A percentile compares a stretch with the other conserved stretches of the same genome.
Evolutionary conservation across 2,113 vertebrate genomes (phyloP).

Genomic region (Beaufortia kweichowensis): DNA sequence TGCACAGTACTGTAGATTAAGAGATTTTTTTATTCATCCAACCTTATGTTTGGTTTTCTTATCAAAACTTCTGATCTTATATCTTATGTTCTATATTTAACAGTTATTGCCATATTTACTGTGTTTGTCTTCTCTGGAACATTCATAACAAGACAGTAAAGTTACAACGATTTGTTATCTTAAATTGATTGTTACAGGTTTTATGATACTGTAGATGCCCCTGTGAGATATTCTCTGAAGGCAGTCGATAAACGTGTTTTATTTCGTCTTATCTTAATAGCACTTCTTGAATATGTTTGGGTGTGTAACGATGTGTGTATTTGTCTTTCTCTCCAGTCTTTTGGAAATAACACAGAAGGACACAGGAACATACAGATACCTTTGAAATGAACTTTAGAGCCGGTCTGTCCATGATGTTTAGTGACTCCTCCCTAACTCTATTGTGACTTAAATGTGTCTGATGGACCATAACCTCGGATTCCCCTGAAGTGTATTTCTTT

Average conservation of each 20-base stretch:
- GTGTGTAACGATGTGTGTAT: neutral
- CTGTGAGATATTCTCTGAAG: neutral
- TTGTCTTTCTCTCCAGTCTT: neutral
- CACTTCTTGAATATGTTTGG: neutral
- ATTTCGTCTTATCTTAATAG: neutral
- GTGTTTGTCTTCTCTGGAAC: neutral
- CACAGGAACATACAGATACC: neutral
- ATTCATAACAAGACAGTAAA: neutral
- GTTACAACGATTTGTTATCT: neutral
- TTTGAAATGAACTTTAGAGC: no score
- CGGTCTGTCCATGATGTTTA: neutral
- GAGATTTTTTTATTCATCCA: no score
- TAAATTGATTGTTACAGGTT: neutral
- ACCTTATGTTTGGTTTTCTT: no score
- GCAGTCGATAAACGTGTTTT: neutral
- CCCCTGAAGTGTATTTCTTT: slow-evolving; percentile 23
- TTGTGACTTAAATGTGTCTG: neutral
- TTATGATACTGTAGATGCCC: neutral
- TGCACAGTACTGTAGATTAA: no score
- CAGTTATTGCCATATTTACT: neutral
- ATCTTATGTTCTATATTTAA: neutral
- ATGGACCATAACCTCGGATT: slow-evolving; percentile 23
- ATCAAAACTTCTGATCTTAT: no score
- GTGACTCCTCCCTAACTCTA: slow-evolving; percentile 8
- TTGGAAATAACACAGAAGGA: neutral